Evolutionary conservation across 2,113 vertebrate species (phyloP).

Genomic region (Phrynosoma platyrhinos): DNA sequence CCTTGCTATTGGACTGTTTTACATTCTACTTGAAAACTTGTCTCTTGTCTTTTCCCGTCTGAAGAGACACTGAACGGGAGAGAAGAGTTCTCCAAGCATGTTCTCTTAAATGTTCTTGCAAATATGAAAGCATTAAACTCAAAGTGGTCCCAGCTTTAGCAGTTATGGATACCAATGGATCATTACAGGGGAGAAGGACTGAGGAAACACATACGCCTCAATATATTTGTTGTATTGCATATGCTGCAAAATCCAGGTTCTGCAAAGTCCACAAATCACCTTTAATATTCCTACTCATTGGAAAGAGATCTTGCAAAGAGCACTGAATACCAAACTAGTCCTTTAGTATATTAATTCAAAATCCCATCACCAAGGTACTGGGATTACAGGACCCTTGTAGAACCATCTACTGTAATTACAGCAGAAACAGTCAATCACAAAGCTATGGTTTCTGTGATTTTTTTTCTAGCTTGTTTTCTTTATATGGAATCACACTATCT

Average conservation of each 20-base stretch:
- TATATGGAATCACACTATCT: no score
- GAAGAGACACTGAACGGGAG: background rate
- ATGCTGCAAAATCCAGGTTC: no score
- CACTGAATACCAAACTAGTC: background rate
- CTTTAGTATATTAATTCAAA: background rate
- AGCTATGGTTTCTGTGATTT: no score
- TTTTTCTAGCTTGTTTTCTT: no score
- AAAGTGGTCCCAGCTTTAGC: background rate
- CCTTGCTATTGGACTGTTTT: background rate
- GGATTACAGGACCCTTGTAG: background rate
- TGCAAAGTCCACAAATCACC: background rate
- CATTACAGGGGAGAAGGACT: background rate
- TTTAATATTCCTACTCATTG: background rate
- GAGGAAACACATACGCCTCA: background rate
- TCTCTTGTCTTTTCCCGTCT: background rate
- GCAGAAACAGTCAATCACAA: no score
- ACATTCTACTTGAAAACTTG: background rate
- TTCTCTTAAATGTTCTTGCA: background rate
- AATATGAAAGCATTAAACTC: background rate
- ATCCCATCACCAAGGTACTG: background rate
- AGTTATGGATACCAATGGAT: background rate
- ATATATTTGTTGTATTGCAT: background rate
- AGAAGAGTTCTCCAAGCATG: background rate
- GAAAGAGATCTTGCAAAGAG: background rate
- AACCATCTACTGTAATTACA: no score